Evolutionary conservation across 2,797 vertebrate species (phyloP), one percentile per base, ranked within the genome.

Genomic region (Schizopygopsis pylzovi): DNA sequence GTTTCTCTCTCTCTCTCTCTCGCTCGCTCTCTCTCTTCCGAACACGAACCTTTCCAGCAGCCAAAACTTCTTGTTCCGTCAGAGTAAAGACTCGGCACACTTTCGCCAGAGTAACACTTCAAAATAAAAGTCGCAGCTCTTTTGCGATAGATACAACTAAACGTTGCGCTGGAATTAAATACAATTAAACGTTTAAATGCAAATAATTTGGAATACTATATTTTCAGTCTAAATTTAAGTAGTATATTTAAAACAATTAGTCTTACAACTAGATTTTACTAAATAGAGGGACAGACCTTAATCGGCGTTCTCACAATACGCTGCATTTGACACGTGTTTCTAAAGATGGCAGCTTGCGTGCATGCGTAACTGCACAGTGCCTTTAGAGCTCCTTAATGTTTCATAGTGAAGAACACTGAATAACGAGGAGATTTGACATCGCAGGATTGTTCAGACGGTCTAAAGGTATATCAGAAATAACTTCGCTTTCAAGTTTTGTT

Each of bases 281-380:
- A 18, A 52, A 76, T 8, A 65, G 25, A 37, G 28, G 15, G 16
- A 67, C 0, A n/a, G 3, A 52, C 11, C 11, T 22, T 68, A 11
- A 52, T 18, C 4, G 4, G 43, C 4, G 12, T 37, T 81, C 41
- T 28, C 63, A 43, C 12, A 12, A 71, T 41, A 75, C 82, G 39
- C 59, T 70, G 49, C 71, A 70, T 72, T 67, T 63, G 65, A 79
- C 87, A 87, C 85, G 87, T 88, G 83, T 63, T 81, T 61, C 11
- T 20, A 70, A 84, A 52, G 63, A 90, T 88, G 89, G 87, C 78
- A 49, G 73, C 86, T 25, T 52, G 78, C 67, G 22, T 85, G 79
- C 49, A 47, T 78, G 39, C 39, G 37, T 39, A 73, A 72, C 25
- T 59, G 25, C 76, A 28, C n/a, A 56, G 47, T 78, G 41, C 2